Base-by-base conservation (phyloP, 2,113 vertebrate genomes). In the Steatornis caripensis region DNA sequence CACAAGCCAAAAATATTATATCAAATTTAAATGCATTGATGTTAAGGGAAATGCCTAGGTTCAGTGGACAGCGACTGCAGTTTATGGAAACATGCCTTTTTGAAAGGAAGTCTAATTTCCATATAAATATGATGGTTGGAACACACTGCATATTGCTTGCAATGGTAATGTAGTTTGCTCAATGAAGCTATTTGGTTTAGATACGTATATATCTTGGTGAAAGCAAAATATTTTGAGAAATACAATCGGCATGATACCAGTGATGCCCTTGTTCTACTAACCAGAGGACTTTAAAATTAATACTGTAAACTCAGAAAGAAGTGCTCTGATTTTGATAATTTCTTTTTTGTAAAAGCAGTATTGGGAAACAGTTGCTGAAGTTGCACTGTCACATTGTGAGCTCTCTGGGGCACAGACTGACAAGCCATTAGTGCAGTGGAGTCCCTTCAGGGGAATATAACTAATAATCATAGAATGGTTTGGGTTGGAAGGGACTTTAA, bases 1-100 rank as follows among this genome's bases (percentile, higher is more conserved):
- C 51, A 51, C 27, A 39, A 89, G 61, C 29, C 70, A 72, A 72
- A 83, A 94, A 54, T 84, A 89, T 79, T 72, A 84, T 51, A 23
- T 96, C 51, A 78, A 65, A 95, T 97, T 95, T 71, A 97, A 97
- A 97, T 97, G 90, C 87, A 96, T 91, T 85, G 85, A 68, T 96
- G 95, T 89, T 14, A 68, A 78, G 77, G 46, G 71, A 87, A 84
- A 80, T 43, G 66, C 71, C 69, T 90, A 5, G 79, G 51, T 95
- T 97, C 94, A 92, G 80, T 95, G 91, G 90, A 36, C 61, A 94
- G 89, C 1, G 5, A 90, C 89, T 89, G 79, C 51, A 77, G 76
- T 78, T 90, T 79, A 84, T 94, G 76, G 94, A 79, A 95, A 95
- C 76, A 51, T 36, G 53, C 21, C 60, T 83, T 55, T 81, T 43